Percentiles rank a stretch among this genome's conserved stretches.
Conservation (phyloP, 2,797 vertebrate genomes). For the Oryzias sinensis region DNA sequence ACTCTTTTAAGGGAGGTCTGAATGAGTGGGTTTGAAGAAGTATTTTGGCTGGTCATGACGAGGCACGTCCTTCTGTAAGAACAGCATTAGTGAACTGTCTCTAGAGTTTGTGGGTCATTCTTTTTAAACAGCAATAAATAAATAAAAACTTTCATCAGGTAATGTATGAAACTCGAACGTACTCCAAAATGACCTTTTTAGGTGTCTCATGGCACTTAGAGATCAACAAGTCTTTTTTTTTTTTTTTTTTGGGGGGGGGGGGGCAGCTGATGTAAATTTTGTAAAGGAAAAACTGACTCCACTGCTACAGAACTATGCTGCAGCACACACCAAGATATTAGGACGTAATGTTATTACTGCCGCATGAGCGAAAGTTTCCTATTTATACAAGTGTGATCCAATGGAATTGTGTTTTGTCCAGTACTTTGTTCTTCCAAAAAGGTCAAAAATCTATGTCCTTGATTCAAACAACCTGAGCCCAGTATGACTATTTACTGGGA, state of each 20-base stretch:
- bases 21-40: conserved; percentile 53
- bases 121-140: conserved; percentile 18
- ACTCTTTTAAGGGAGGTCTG: conserved; percentile 56
- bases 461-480: neutral
- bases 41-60: conserved; percentile 67
- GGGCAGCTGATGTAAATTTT: conserved; percentile 5
- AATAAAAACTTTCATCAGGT: conserved; percentile 11
- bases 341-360: conserved; percentile 8
- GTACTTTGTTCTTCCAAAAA: neutral
- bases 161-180: neutral
- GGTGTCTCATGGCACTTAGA: conserved; percentile 2
- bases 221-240: neutral
- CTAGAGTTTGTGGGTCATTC: conserved; percentile 1
- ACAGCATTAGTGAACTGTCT: neutral
- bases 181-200: conserved; percentile 6
- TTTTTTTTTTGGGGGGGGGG: neutral
- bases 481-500: no score
- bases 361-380: neutral
- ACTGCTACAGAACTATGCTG: conserved; percentile 17
- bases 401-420: neutral
- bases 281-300: conserved; percentile 16
- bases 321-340: conserved; percentile 22
- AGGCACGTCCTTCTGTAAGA: conserved; percentile 41
- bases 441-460: conserved; percentile 10
- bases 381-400: neutral